Evolutionary conservation across 2,113 vertebrate species (phyloP), one percentile per base, ranked within the genome.

Genomic region (Spermophilus dauricus): DNA sequence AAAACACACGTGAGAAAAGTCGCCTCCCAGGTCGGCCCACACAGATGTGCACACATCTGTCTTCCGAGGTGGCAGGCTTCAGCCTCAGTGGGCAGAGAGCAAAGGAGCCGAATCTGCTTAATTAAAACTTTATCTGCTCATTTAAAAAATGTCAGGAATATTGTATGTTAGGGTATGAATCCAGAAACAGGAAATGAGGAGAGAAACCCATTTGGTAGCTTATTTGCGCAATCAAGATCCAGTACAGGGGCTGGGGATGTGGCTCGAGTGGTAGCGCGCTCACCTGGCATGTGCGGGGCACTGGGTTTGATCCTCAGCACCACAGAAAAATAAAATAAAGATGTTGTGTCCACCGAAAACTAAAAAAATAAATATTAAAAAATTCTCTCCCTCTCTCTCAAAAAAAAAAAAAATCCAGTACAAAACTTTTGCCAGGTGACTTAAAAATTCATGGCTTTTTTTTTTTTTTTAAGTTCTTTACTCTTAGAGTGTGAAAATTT

Each of bases 71-170:
- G 45, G 77, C 3, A 4, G 39, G 10, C 28, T 69, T 32, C 63
- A 63, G 2, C 42, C 13, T 1, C 3, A 5, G n/a, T 12, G 10
- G 39, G 83, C 5, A 30, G 48, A 28, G 75, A 34, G 22, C 13
- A 4, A 5, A 1, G 42, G 26, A 13, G 28, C 24, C 0, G 0
- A 67, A 39, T 91, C 53, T 17, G 28, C 34, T 75, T 30, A 30
- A 24, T 37, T 65, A 26, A 76, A 24, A 39, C 61, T 77, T 82
- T 94, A 92, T 22, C 58, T 20, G 42, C 20, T 94, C 22, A 63
- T 78, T 87, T 61, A 80, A 94, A 67, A 84, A 6, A n/a, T 32
- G 6, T 91, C 37, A 45, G 72, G 53, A 85, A 82, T 76, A 67
- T 89, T 61, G 70, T 63, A 69, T 58, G 14, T 76, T 84, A 42